Base-by-base conservation (phyloP, 2,888 invertebrate species). In the Panopea generosa region DNA sequence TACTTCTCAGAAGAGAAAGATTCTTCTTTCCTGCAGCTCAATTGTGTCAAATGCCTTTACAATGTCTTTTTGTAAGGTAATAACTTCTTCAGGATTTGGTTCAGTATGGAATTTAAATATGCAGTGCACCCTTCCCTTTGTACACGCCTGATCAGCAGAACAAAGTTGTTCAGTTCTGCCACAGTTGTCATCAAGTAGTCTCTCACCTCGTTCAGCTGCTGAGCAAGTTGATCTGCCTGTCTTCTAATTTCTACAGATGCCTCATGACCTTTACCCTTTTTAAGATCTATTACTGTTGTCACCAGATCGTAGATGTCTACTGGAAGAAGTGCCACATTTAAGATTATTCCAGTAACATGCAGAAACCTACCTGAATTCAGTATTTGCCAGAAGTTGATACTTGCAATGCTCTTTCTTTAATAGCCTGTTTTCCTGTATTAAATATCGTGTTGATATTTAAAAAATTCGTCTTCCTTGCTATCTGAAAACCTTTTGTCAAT, bases 91-190 rank as follows among this genome's bases (percentile, higher is more conserved):
- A 65, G 33, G 56, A 65, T 55, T n/a, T 33, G n/a, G 27, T 43
- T 29, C 14, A 65, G 24, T 3, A 65, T 18, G 2, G 27, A 22
- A 7, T 43, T 18, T 2, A 65, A 20, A 16, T 45, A 20, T 27
- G 45, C 56, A 26, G 24, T 7, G 18, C 65, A 65, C 4, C 56
- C 56, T 9, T 18, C 9, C 14, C 20, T n/a, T 7, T 55, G 22
- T 11, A 65, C 56, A n/a, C 3, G 26, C 18, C 43, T 20, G 22
- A 65, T 65, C 6, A 65, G 56, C 3, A 45, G n/a, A 0, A 56
- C 47, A 40, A 65, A 55, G 33, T 56, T 65, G 14, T 65, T 65
- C 22, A 65, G 14, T 29, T 55, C 55, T 47, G 18, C n/a, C n/a
- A 47, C 18, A 20, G 45, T 47, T 1, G 9, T 11, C n/a, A 26